phyloP scores from a whole-genome alignment of 1,140 invertebrate genomes.

The Drosophila lowei region DNA sequence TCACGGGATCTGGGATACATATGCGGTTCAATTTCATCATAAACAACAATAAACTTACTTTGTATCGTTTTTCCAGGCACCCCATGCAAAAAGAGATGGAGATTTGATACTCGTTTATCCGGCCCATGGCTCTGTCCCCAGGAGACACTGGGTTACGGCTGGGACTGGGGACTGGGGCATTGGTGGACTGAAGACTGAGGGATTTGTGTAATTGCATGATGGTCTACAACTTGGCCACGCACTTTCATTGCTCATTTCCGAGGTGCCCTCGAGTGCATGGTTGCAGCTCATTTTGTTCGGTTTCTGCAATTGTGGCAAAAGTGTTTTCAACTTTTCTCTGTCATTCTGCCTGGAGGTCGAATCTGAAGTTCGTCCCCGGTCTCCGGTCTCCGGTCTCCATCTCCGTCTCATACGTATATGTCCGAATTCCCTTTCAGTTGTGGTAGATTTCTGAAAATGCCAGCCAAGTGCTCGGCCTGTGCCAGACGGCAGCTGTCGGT shows the following conservation, averaged over 20 bases:
- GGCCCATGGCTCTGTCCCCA: no score
- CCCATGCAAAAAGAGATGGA: no score
- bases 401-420: conserved; percentile 2
- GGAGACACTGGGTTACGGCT: no score
- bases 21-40: no score
- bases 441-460: conserved; percentile 63
- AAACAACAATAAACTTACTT: no score
- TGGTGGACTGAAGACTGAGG: neutral
- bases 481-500: conserved; percentile 39
- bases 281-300: conserved; percentile 46
- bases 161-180: no score
- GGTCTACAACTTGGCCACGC: conserved; percentile 37
- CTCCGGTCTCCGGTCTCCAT: neutral
- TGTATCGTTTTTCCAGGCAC: no score
- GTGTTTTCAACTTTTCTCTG: conserved; percentile 61
- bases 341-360: conserved; percentile 45
- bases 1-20: no score
- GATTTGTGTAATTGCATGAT: conserved; percentile 54
- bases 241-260: conserved; percentile 65
- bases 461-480: conserved; percentile 49
- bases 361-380: conserved; percentile 23
- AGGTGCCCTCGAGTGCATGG: conserved; percentile 26
- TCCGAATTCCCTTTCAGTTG: conserved; percentile 13
- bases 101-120: no score
- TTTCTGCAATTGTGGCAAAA: conserved; percentile 67